These are phyloP conservation scores for Hemicrepidius hirtus DNA, from an alignment of 2,888 invertebrate species.

Conservation along the genomic window DNA sequence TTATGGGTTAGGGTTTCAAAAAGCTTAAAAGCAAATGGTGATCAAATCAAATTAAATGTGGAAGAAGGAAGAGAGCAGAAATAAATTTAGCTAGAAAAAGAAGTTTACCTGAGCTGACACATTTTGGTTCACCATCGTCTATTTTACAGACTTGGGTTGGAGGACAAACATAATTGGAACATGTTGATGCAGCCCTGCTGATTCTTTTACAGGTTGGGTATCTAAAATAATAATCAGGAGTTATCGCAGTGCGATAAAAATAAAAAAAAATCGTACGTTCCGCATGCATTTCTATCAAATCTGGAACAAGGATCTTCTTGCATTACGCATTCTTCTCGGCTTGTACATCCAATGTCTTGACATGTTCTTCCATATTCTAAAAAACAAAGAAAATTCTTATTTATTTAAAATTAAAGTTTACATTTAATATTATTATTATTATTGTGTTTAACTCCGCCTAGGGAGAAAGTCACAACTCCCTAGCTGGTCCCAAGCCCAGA, in stretches of 20 bases:
- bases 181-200: slow-evolving; percentile 60
- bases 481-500: no score
- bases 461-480: no score
- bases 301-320: slow-evolving; percentile 82
- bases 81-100: no score
- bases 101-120: slow-evolving; percentile 63
- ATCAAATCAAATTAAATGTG: no score
- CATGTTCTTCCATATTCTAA: slow-evolving; percentile 87
- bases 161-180: slow-evolving; percentile 68
- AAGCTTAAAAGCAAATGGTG: no score
- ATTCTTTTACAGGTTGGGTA: slow-evolving; percentile 69
- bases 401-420: no score
- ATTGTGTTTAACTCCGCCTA: no score
- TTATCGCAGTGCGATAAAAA: no score
- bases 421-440: no score
- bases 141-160: slow-evolving; percentile 68
- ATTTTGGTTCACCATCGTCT: slow-evolving; percentile 69
- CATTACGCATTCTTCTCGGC: slow-evolving; percentile 82
- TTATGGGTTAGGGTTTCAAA: no score
- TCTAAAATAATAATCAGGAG: slow-evolving; percentile 55
- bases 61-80: no score
- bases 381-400: background rate
- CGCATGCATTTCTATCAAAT: slow-evolving; percentile 74
- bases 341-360: slow-evolving; percentile 85
- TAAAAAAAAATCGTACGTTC: no score